phyloP scores from a whole-genome alignment of 2,888 invertebrate genomes.

The Schrankia costaestrigalis region DNA sequence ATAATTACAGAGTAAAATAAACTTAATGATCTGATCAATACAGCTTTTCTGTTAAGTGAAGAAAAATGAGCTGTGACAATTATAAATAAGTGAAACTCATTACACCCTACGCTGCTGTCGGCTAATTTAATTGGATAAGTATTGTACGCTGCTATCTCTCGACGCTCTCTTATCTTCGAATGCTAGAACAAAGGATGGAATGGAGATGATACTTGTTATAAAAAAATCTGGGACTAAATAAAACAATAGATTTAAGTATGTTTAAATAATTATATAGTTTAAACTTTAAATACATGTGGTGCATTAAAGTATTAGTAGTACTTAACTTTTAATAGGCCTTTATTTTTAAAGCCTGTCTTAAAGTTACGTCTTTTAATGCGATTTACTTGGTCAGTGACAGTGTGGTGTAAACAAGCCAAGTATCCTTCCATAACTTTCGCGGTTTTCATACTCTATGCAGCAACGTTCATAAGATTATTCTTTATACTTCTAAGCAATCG shows the following conservation, averaged over 20 bases:
- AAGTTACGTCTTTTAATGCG: no score
- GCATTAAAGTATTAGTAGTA: no score
- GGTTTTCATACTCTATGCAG: no score
- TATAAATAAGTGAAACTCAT: slow-evolving; percentile 49
- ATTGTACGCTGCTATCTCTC: slow-evolving; percentile 62
- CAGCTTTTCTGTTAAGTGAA: slow-evolving; percentile 22
- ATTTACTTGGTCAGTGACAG: no score
- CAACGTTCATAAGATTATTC: no score
- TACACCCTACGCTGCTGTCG: slow-evolving; percentile 47
- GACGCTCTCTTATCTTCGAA: slow-evolving; percentile 57
- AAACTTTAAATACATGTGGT: no score
- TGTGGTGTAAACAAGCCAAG: no score
- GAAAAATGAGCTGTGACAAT: slow-evolving; percentile 28
- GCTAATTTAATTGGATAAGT: slow-evolving; percentile 72
- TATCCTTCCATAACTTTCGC: no score
- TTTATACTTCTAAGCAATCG: no score
- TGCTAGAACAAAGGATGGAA: slow-evolving; percentile 34
- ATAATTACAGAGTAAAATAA: slow-evolving; percentile 2
- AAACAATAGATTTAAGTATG: neutral
- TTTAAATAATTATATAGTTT: no score
- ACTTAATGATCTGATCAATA: slow-evolving; percentile 17
- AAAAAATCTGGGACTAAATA: neutral
- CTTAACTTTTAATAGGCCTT: no score
- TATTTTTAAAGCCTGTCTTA: no score
- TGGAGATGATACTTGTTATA: slow-evolving; percentile 28